Conservation (phyloP, 1,140 invertebrate genomes). For the Diplogasteroides magnus region DNA sequence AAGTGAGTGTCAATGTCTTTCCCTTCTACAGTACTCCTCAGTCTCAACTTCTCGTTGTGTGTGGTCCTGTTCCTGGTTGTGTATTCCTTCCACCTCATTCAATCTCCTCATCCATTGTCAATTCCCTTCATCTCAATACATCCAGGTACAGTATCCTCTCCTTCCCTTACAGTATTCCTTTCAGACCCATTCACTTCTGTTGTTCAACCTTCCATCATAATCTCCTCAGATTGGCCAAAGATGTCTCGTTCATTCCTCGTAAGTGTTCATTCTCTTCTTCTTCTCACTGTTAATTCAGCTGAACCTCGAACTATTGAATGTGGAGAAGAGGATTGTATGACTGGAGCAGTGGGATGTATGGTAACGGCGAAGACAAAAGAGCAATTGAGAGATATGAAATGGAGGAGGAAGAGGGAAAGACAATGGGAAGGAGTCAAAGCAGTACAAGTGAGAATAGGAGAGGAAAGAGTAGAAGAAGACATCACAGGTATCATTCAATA, state of each 20-base stretch:
- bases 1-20: not conserved
- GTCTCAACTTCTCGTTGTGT: not conserved
- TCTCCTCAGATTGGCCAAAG: not conserved
- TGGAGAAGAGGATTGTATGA: not conserved
- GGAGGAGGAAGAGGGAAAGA: not conserved
- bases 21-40: not conserved
- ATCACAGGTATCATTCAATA: not conserved
- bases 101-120: not conserved
- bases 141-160: no score
- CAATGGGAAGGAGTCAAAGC: not conserved
- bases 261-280: not conserved
- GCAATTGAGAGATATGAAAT: not conserved
- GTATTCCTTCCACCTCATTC: not conserved
- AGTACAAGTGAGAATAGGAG: not conserved
- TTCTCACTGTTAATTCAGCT: not conserved
- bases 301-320: not conserved
- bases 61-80: not conserved
- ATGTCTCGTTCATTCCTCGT: not conserved
- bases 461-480: not conserved
- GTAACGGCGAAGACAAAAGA: not conserved
- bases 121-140: no score
- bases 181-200: not conserved
- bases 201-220: not conserved
- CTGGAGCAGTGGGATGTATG: not conserved
- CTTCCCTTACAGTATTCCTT: no score